A percentile compares a stretch with the other conserved stretches of the same genome.
These are phyloP conservation scores for Troides helena DNA, from an alignment of 2,888 invertebrate species.

Conservation along the genomic window DNA sequence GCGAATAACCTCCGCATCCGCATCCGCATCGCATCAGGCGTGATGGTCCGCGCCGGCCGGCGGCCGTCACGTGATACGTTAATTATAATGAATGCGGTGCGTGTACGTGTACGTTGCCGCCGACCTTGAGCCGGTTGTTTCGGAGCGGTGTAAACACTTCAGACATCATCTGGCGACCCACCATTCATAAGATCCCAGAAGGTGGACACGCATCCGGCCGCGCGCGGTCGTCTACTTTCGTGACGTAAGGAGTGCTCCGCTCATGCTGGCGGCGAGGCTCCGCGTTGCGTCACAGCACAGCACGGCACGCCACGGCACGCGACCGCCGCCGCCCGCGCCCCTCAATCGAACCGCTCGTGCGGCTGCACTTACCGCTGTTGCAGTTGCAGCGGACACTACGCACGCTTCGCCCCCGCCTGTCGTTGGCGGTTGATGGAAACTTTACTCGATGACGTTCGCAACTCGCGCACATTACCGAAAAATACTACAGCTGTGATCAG, in stretches of 20 bases:
- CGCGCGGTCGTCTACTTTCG: slow-evolving; percentile 4
- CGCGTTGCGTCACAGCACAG: not conserved
- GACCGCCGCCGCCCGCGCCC: not conserved
- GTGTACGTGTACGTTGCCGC: slow-evolving; percentile 8
- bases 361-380: not conserved
- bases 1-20: too few relatives aligned
- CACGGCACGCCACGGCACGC: slow-evolving; percentile 8
- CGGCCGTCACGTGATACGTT: not conserved
- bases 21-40: too few relatives aligned
- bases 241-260: slow-evolving; percentile 1
- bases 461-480: not conserved
- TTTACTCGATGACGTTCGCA: slow-evolving; percentile 1
- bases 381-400: not conserved
- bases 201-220: slow-evolving; percentile 2
- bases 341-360: not conserved
- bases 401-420: not conserved
- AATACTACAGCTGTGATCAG: too few relatives aligned
- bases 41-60: too few relatives aligned
- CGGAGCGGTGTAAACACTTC: slow-evolving; percentile 6
- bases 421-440: slow-evolving; percentile 5
- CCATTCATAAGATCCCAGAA: slow-evolving; percentile 20
- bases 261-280: not conserved
- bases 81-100: slow-evolving; percentile 3
- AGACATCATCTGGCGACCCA: not conserved
- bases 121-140: slow-evolving; percentile 9